Evolutionary conservation across 2,113 vertebrate genomes (phyloP), one percentile per base, ranked within the genome.

Genomic region (Ondatra zibethicus): DNA sequence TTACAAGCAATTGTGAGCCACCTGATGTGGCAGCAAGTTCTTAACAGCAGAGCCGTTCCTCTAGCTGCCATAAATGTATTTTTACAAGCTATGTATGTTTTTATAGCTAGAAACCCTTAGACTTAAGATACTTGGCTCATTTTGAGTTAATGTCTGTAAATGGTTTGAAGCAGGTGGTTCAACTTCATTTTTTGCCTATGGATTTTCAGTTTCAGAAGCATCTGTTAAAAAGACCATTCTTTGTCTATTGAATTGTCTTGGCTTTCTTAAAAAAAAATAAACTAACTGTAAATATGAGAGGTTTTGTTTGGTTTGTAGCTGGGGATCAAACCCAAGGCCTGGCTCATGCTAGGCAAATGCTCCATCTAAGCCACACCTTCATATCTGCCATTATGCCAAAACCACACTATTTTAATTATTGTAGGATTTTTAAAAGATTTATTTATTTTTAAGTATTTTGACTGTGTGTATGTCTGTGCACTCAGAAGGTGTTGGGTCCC

Each of bases 251-350:
- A 93, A 93, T 93, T 81, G 52, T 91, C 70, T 93, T 93, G 55
- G 77, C 23, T 72, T 27, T 65, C 65, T 78, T 93, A 78, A 93
- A 88, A 87, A 93, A 66, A 84, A 86, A 88, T 95, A 96, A 97
- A 87, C 33, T 72, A 65, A 84, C 76, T 95, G 52, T 88, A 93
- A 95, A 92, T 91, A 68, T 84, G 33, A 97, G 36, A n/a, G 50
- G 50, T 70, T 88, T 13, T 6, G 61, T 88, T 84, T 91, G 87
- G 92, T 88, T 81, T 88, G 87, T 39, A 33, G 88, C 72, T 93
- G 33, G 36, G 66, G 33, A 55, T 13, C 86, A 52, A 88, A n/a
- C 47, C 47, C 47, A 88, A 66, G 66, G 33, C 65, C 17, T 25
- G 29, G 10, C 45, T 5, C 29, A 14, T 23, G 29, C 31, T 23